Base-by-base conservation (phyloP, 1,140 invertebrate genomes). In the Heliconius hewitsoni region DNA sequence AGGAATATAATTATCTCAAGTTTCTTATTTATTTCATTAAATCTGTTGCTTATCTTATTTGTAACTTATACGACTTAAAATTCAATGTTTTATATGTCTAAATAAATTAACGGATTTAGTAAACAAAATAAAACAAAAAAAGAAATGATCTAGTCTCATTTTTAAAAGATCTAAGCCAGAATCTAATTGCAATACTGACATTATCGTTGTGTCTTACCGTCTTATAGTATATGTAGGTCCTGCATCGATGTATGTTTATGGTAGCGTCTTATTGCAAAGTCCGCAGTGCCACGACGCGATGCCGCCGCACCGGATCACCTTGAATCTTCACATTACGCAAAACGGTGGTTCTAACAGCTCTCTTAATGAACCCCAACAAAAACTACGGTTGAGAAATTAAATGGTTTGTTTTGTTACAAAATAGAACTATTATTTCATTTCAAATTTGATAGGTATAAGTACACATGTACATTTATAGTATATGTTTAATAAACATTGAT, bases 281-380 rank as follows among this genome's bases (percentile, higher is more conserved):
- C 77, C 84, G 78, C 82, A 75, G 81, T 85, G 77, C 76, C 82
- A 84, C 81, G 82, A 72, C 80, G 85, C 79, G 83, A 83, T 74
- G 83, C 81, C 84, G 82, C 80, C 50, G 82, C 83, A 93, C 91
- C 77, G 74, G 92, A 76, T 93, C 88, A 93, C 92, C 91, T 93
- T 93, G 92, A 92, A 89, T 90, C 86, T 83, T 87, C 84, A 83
- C 84, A 84, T 89, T 89, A 87, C 89, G 89, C 90, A 91, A 90
- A 89, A 83, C 80, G 79, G 84, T 80, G 85, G 79, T 84, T 86
- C 85, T 84, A 92, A 91, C 77, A 84, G 80, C 79, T 78, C 76
- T 84, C 81, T 87, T 89, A 86, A 84, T 86, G 84, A 82, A 77
- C 80, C 83, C 74, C 73, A 74, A 76, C 76, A 77, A 84, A 78